Conservation (phyloP, 2,888 invertebrate genomes). For the Caprella mutica region DNA sequence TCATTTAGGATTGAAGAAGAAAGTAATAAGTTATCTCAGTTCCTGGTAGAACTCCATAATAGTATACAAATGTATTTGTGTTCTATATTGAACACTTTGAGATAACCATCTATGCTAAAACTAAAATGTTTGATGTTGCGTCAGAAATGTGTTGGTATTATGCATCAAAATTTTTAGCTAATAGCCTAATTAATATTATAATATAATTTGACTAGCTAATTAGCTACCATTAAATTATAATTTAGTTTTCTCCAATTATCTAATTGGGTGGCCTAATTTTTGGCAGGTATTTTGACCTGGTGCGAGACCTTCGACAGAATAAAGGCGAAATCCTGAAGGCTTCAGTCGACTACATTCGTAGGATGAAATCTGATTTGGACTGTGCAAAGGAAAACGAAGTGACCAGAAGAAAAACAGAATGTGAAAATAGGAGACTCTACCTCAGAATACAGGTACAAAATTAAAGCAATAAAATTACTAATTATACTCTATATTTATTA, state of each 20-base stretch:
- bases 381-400: constrained; percentile 63
- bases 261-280: constrained; percentile 14
- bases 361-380: constrained; percentile 56
- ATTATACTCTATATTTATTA: neutral
- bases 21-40: too few relatives aligned
- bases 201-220: too few relatives aligned
- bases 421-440: constrained; percentile 67
- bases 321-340: constrained; percentile 97
- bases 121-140: too few relatives aligned
- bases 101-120: neutral
- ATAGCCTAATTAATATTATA: too few relatives aligned
- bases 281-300: constrained; percentile 65
- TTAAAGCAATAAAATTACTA: neutral
- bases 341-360: constrained; percentile 91
- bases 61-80: too few relatives aligned
- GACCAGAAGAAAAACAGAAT: constrained; percentile 65
- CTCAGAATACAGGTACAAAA: constrained; percentile 63
- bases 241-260: neutral
- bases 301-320: constrained; percentile 76
- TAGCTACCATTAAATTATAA: too few relatives aligned
- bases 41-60: too few relatives aligned
- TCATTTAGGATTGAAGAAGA: too few relatives aligned
- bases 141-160: too few relatives aligned
- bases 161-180: too few relatives aligned
- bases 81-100: neutral